These are phyloP conservation scores for Argentina silus DNA, from an alignment of 2,797 vertebrate species.

Conservation along the genomic window DNA sequence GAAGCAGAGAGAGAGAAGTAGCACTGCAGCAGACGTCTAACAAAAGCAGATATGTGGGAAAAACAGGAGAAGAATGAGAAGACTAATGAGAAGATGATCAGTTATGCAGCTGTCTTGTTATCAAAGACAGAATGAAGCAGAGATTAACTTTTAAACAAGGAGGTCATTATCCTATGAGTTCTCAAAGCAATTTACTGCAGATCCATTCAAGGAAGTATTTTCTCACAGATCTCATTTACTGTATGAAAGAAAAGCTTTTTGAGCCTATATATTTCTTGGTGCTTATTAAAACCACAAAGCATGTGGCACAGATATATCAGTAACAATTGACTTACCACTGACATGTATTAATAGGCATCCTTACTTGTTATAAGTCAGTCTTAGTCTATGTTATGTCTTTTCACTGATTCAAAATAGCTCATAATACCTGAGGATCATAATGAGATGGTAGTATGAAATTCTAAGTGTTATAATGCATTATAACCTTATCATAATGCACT, in stretches of 20 bases:
- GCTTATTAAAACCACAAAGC: not conserved
- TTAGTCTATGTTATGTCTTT: no score
- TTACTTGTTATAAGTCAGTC: no score
- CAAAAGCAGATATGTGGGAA: constrained; percentile 62
- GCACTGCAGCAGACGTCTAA: not conserved
- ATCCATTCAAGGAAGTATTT: constrained; percentile 5
- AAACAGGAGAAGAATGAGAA: constrained; percentile 59
- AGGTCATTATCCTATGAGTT: constrained; percentile 4
- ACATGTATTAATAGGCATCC: no score
- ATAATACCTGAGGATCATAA: no score
- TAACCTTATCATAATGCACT: no score
- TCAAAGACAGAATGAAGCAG: constrained; percentile 70
- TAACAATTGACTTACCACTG: no score
- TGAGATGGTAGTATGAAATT: no score
- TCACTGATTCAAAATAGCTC: no score
- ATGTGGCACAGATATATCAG: constrained; percentile 8
- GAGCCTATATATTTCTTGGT: not conserved
- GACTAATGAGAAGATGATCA: constrained; percentile 73
- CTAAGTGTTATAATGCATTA: no score
- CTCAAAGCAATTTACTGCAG: not conserved
- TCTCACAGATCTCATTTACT: constrained; percentile 13
- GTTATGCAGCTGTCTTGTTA: constrained; percentile 72
- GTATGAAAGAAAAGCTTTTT: not conserved
- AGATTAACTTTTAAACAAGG: constrained; percentile 70
- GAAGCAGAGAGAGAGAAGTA: not conserved